These are phyloP conservation scores for Stenolophus ochropezus DNA, from an alignment of 2,888 invertebrate species.

Conservation along the genomic window DNA sequence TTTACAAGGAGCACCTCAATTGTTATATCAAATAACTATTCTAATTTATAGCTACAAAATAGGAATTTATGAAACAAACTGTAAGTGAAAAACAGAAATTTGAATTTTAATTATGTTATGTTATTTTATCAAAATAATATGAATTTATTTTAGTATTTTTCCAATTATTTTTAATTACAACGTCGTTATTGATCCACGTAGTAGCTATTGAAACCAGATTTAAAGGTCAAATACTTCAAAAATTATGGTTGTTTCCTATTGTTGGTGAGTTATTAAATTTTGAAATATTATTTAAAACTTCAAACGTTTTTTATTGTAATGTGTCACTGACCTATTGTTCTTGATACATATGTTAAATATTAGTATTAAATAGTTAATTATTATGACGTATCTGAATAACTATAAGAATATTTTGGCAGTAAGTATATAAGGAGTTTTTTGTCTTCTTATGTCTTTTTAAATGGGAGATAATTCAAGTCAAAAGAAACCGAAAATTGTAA, in stretches of 20 bases:
- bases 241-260: constrained; percentile 34
- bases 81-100: background rate
- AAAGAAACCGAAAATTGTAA: too few species aligned
- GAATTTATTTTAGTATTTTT: constrained; percentile 5
- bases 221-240: constrained; percentile 26
- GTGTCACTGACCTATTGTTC: too few species aligned
- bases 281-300: background rate
- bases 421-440: too few species aligned
- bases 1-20: background rate
- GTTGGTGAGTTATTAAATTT: constrained; percentile 3
- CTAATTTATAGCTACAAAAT: background rate
- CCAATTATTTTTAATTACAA: constrained; percentile 13
- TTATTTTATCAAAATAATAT: background rate
- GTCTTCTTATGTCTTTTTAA: too few species aligned
- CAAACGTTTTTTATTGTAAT: background rate
- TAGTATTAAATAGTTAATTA: too few species aligned
- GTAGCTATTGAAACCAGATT: constrained; percentile 30
- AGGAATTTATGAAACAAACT: background rate
- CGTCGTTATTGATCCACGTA: background rate
- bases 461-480: too few species aligned
- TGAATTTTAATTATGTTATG: background rate
- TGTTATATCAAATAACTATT: background rate
- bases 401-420: too few species aligned
- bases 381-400: too few species aligned
- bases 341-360: too few species aligned